Conservation (phyloP, 2,113 vertebrate species). For the Tetrao urogallus region DNA sequence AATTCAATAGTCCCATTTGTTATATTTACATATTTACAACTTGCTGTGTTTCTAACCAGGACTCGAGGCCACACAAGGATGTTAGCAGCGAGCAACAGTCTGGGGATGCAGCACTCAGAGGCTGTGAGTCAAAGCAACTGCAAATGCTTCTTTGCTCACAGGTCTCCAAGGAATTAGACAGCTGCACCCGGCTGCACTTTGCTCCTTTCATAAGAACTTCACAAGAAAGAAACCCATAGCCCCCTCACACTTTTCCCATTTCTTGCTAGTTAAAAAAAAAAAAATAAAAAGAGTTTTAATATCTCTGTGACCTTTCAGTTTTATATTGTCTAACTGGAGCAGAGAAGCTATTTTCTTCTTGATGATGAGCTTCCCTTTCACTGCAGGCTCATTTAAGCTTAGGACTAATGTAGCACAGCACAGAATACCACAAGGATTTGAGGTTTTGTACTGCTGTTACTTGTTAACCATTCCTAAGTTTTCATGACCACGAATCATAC, state of each 20-base stretch:
- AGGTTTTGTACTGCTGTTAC: background rate
- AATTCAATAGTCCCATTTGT: background rate
- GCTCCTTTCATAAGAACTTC: background rate
- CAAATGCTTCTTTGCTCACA: slow-evolving; percentile 2
- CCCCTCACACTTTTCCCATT: background rate
- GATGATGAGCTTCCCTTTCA: background rate
- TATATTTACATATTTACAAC: background rate
- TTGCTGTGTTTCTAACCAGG: background rate
- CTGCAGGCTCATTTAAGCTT: background rate
- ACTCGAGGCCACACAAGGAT: background rate
- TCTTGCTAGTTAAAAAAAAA: background rate
- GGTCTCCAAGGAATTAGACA: background rate
- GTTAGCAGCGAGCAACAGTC: background rate
- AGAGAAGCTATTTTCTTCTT: slow-evolving; percentile 22
- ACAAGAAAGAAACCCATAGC: background rate
- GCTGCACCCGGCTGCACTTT: background rate
- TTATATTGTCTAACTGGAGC: background rate
- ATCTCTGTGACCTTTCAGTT: slow-evolving; percentile 16
- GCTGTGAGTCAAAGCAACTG: background rate
- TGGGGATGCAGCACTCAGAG: background rate
- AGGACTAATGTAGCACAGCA: background rate
- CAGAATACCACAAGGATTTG: background rate
- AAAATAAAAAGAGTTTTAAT: background rate
- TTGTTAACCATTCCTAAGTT: background rate
- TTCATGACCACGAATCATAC: background rate